Evolutionary conservation across 37 sponge, comb jelly and placozoan species (phyloP).

Genomic region (Petrosia ficiformis): DNA sequence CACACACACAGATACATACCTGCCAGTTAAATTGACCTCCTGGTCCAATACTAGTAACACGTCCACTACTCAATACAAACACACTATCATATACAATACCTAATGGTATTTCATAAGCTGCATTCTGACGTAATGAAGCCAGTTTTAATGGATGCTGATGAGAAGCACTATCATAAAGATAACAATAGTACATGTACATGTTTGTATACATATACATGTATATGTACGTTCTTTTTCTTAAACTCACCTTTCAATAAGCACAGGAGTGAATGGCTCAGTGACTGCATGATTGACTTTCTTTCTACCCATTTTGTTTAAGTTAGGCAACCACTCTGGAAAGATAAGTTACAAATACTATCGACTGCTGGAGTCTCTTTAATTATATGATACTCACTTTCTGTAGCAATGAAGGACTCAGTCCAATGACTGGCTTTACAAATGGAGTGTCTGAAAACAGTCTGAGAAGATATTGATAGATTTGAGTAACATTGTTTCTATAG

Average conservation of each 20-base stretch:
- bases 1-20: no score
- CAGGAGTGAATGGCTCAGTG: constrained; percentile 69
- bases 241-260: constrained; percentile 57
- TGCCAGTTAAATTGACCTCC: constrained; percentile 95
- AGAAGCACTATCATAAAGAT: background rate
- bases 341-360: background rate
- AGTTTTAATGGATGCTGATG: constrained; percentile 54
- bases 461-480: background rate
- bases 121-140: background rate
- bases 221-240: no score
- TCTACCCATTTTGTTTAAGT: constrained; percentile 30
- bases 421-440: constrained; percentile 78
- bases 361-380: no score
- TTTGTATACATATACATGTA: background rate
- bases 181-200: background rate
- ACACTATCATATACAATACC: constrained; percentile 60
- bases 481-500: background rate
- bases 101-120: background rate
- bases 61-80: constrained; percentile 81
- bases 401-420: constrained; percentile 67
- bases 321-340: constrained; percentile 57
- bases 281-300: constrained; percentile 28
- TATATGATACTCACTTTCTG: constrained; percentile 42
- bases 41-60: constrained; percentile 88
- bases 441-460: constrained; percentile 81